Base-by-base conservation (phyloP, 2,797 vertebrate genomes). In the Gymnoscopelus braueri region DNA sequence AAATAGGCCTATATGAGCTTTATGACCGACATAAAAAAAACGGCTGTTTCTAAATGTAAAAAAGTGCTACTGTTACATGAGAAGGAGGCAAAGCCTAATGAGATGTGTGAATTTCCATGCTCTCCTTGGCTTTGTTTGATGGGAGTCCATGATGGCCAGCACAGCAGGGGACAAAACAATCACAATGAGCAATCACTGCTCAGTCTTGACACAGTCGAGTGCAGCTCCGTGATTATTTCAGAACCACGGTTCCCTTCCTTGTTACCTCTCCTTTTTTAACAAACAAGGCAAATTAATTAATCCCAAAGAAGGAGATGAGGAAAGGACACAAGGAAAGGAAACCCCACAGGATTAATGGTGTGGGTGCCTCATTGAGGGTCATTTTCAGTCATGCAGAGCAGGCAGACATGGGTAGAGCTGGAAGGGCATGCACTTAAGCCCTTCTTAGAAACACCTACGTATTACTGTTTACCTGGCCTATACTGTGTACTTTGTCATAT, bases 321-420 rank as follows among this genome's bases (percentile, higher is more conserved):
- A 63, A 61, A 77, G 66, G 59, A 73, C 50, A 72, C 35, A 64
- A 39, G 29, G 48, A 60, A 24, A 67, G 50, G 56, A 67, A 57
- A 60, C 24, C 58, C 47, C 44, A 1, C 1, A 56, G 15, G 53
- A 69, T 52, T 7, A 74, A 49, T 52, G 62, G 48, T 53, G 54
- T 1, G 5, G 1, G 35, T 12, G 54, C 24, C 32, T 52, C 14
- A 65, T 7, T 15, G 47, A 14, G 63, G 60, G 60, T 52, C 48
- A 80, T 77, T 73, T 72, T 67, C 74, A 72, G 77, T 77, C 87
- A 91, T 90, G 89, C 88, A 89, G 69, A 67, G 69, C 64, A 86
- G 70, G 72, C 77, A 88, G 69, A 83, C 81, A 78, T 32, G 3
- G 71, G 76, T 71, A 87, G 63, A 79, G 68, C 74, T 72, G 72